Conservation (phyloP, 2,113 vertebrate species). For the Rhodinocichla rosea region DNA sequence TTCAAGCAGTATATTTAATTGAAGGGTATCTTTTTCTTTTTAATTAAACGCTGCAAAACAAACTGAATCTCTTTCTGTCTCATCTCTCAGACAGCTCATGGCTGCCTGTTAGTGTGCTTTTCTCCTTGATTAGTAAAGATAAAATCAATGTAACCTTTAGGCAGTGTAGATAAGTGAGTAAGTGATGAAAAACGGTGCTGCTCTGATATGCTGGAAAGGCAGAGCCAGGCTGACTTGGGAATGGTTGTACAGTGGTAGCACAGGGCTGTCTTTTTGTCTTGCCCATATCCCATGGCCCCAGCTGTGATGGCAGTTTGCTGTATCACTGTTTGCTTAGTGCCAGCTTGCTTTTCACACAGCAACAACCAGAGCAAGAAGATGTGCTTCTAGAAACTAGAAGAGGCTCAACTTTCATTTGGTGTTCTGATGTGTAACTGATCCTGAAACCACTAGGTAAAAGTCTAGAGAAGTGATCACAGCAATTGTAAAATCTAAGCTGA, state of each 20-base stretch:
- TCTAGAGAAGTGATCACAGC: background rate
- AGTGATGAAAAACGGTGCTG: fast-evolving
- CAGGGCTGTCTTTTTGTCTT: background rate
- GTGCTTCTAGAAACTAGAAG: background rate
- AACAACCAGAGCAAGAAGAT: background rate
- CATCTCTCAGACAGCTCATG: background rate
- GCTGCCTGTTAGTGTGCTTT: background rate
- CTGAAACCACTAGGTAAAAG: background rate
- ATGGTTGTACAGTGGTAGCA: background rate
- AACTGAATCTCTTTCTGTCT: background rate
- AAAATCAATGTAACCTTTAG: background rate
- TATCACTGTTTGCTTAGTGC: background rate
- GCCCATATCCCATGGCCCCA: fast-evolving
- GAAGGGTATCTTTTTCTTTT: background rate
- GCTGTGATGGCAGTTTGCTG: background rate
- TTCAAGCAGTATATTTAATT: background rate
- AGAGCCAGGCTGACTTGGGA: background rate
- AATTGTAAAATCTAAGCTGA: background rate
- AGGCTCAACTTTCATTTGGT: background rate
- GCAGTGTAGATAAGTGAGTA: background rate
- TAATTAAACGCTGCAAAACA: background rate
- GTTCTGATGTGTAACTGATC: background rate
- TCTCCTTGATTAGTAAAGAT: background rate
- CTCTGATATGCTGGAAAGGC: background rate
- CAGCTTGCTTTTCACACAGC: background rate